Conservation (phyloP, 1,140 invertebrate species). For the Drosophila sp. region DNA sequence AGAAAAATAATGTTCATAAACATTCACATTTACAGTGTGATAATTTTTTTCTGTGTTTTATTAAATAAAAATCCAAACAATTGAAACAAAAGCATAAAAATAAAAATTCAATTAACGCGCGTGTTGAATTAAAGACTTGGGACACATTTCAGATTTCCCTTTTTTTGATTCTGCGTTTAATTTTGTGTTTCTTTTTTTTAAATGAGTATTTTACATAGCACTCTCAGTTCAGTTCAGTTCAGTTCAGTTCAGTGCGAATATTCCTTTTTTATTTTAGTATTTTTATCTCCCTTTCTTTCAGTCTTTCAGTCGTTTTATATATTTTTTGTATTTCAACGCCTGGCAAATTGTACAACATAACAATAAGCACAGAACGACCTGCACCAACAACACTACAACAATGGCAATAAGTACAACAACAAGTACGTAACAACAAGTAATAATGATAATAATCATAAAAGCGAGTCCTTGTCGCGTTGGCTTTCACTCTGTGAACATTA, state of each 20-base stretch:
- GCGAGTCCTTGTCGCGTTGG: constrained; percentile 56
- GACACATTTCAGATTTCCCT: constrained; percentile 41
- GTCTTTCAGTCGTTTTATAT: constrained; percentile 29
- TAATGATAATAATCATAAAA: constrained; percentile 70
- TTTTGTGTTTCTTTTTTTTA: constrained; percentile 25
- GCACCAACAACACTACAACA: constrained; percentile 22
- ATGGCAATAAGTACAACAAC: constrained; percentile 15
- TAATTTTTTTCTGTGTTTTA: neutral
- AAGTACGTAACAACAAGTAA: constrained; percentile 47
- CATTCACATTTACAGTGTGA: constrained; percentile 21
- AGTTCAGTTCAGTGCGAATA: constrained; percentile 24
- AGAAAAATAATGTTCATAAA: constrained; percentile 29
- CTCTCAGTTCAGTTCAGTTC: constrained; percentile 39
- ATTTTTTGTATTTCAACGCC: constrained; percentile 29
- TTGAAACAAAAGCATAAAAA: constrained; percentile 37
- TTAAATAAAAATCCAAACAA: constrained; percentile 35
- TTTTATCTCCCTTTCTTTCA: constrained; percentile 17
- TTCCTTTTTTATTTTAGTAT: constrained; percentile 31
- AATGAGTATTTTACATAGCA: constrained; percentile 35
- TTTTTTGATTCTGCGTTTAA: constrained; percentile 1
- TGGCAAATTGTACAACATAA: constrained; percentile 57
- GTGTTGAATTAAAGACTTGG: constrained; percentile 51
- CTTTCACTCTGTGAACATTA: constrained; percentile 45
- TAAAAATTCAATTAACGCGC: constrained; percentile 53
- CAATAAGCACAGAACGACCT: constrained; percentile 48